These are phyloP conservation scores for Solenopsis fugax DNA, from an alignment of 1,140 invertebrate genomes.

Conservation along the genomic window DNA sequence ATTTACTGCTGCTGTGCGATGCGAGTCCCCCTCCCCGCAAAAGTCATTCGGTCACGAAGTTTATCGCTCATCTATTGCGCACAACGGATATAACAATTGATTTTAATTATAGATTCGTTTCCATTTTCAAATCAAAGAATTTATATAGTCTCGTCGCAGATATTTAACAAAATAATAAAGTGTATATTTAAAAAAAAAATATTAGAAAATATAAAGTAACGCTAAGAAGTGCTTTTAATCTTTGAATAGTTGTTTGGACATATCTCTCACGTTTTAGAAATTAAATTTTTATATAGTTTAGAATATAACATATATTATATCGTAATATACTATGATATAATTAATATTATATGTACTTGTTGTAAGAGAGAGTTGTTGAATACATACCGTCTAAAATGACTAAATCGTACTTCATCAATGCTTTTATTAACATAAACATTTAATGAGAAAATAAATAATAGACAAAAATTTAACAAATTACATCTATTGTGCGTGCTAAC, in stretches of 20 bases:
- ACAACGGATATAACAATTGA: background rate
- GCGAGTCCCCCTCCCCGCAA: background rate
- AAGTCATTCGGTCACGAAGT: background rate
- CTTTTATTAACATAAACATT: too few species aligned
- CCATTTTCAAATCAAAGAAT: background rate
- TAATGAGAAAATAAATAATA: too few species aligned
- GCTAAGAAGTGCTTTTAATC: background rate
- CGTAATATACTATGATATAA: too few species aligned
- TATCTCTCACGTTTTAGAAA: background rate
- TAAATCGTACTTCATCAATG: too few species aligned
- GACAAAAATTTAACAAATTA: too few species aligned
- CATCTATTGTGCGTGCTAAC: too few species aligned
- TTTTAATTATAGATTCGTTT: too few species aligned
- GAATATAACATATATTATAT: background rate
- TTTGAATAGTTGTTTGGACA: background rate
- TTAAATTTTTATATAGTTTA: background rate
- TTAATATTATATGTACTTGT: too few species aligned
- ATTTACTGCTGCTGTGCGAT: slow-evolving; percentile 39
- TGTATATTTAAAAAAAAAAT: background rate
- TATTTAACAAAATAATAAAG: background rate
- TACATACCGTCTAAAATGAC: too few species aligned
- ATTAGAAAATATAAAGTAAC: background rate
- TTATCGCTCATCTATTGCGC: background rate
- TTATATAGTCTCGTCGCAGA: background rate
- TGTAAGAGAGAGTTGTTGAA: too few species aligned